Evolutionary conservation across 2,797 vertebrate genomes (phyloP).

Genomic region (Spea hammondii): DNA sequence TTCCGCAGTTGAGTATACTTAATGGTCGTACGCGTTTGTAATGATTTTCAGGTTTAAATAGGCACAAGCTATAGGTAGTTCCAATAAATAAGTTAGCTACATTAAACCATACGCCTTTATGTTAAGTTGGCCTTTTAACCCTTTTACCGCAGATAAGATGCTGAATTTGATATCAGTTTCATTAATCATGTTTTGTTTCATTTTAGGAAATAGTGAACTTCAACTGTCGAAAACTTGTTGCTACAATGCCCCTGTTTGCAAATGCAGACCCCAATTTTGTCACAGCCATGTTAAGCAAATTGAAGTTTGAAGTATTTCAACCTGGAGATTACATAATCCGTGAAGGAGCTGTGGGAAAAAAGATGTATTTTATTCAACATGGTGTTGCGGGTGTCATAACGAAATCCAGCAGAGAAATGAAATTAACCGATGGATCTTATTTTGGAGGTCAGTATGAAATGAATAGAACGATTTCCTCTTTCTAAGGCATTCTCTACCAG

Average conservation of each 20-base stretch:
- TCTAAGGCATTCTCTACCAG: background rate
- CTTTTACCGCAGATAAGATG: too few species aligned
- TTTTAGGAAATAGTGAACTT: constrained; percentile 96
- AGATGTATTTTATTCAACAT: constrained; percentile 99
- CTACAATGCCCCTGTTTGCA: constrained; percentile 96
- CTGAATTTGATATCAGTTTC: background rate
- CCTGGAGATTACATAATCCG: constrained; percentile 97
- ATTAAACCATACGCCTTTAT: too few species aligned
- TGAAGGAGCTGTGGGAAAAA: constrained; percentile 95
- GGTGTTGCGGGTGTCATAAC: constrained; percentile 96
- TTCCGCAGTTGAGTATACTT: background rate
- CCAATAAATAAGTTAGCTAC: too few species aligned
- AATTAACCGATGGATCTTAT: constrained; percentile 95
- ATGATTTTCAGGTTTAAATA: background rate
- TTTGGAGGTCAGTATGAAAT: constrained; percentile 84
- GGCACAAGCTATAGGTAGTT: too few species aligned
- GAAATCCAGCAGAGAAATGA: constrained; percentile 96
- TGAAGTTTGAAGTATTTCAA: constrained; percentile 96
- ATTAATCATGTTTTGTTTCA: background rate
- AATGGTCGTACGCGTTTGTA: background rate
- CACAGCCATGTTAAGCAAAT: constrained; percentile 95
- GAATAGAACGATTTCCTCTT: background rate
- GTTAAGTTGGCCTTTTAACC: too few species aligned
- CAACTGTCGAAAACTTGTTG: constrained; percentile 94
- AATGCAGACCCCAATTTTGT: constrained; percentile 98